Conservation (phyloP, 2,888 invertebrate species). For the Salticus scenicus region DNA sequence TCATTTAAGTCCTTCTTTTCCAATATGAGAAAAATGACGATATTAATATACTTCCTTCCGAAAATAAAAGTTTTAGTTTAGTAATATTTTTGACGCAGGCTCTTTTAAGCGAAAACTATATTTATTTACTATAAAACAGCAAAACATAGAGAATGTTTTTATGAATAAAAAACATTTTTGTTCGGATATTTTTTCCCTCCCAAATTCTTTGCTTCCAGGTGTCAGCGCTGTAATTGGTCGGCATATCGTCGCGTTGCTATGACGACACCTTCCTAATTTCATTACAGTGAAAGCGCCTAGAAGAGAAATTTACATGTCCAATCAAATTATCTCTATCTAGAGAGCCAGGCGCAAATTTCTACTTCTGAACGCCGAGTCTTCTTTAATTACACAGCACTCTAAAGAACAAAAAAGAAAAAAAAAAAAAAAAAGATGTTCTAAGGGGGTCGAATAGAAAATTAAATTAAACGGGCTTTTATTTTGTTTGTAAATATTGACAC, state of each 20-base stretch:
- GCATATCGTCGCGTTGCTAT: slow-evolving; percentile 36
- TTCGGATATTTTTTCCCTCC: not conserved
- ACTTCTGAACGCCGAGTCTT: not conserved
- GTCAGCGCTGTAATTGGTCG: slow-evolving; percentile 57
- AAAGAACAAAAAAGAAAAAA: not conserved
- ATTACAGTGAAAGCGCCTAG: slow-evolving; percentile 55
- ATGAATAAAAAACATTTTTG: no score
- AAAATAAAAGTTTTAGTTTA: no score
- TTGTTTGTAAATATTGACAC: slow-evolving; percentile 62
- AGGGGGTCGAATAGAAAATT: not conserved
- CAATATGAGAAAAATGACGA: no score
- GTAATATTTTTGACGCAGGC: no score
- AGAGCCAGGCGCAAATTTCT: not conserved
- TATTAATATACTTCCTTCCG: no score
- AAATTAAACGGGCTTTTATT: slow-evolving; percentile 37
- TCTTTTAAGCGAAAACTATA: no score
- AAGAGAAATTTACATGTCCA: slow-evolving; percentile 42
- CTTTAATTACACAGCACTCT: slow-evolving; percentile 42
- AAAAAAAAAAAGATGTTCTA: no score
- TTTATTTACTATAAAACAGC: no score
- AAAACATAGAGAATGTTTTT: no score
- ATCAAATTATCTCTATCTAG: slow-evolving; percentile 56
- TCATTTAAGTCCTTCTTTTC: no score
- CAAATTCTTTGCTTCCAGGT: slow-evolving; percentile 16
- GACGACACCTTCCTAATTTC: slow-evolving; percentile 49